Base-by-base conservation (phyloP, 2,113 vertebrate genomes). In the Mus musculus region DNA sequence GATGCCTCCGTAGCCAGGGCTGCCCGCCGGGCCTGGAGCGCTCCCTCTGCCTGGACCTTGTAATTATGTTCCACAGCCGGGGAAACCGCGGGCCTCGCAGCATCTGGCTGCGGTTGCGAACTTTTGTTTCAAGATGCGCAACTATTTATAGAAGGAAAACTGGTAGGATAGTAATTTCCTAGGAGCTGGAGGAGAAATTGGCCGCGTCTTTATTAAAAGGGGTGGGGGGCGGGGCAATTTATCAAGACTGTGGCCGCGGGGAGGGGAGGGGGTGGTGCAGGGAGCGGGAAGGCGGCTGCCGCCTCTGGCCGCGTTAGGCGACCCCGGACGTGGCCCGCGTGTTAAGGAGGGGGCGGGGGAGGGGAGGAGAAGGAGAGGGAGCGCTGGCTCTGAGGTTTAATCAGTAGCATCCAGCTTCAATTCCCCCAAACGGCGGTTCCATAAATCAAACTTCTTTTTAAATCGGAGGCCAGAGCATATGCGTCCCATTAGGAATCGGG, bases 11-110 rank as follows among this genome's bases (percentile, higher is more conserved):
- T 97, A 90, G 96, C 94, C 88, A 88, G 95, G 95, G 93, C 97
- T 97, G 97, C 96, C 96, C 88, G 87, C 97, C 96, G 97, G 96
- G 97, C 94, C 97, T 97, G 95, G 49, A 96, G 86, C 82, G 76
- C 7, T 0, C 39, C 63, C 91, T 93, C 59, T 81, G n/a, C 95
- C 93, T 72, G 97, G 98, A 99, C 98, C 98, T 98, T 99, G 98
- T 99, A 99, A 99, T 99, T 99, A 99, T 98, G 98, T 98, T 98
- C 98, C 99, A 98, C 99, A 98, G 98, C 98, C 98, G 98, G 98
- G 98, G 98, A 98, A 98, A 98, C 99, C 98, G 82, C 98, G 98
- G 98, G 98, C 98, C 98, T 98, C 98, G 98, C 98, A 98, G 98
- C 99, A 99, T 98, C 99, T 99, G 98, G 97, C 97, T 98, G 99